phyloP scores from a whole-genome alignment of 2,888 invertebrate genomes.

The Aspidiotus destructor region DNA sequence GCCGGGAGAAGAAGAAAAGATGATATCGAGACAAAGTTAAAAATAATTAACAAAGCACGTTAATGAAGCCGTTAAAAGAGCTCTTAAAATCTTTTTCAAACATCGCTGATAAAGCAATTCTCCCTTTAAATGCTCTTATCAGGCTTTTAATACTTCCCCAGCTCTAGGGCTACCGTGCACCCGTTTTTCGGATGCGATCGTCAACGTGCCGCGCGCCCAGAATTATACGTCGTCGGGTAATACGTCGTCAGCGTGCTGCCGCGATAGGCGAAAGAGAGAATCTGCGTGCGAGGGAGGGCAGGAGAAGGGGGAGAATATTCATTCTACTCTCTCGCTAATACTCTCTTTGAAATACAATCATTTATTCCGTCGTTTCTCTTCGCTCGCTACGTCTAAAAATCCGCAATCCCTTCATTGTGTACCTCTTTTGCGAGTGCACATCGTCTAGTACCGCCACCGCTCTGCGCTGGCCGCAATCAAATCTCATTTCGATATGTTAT shows the following conservation, averaged over 20 bases:
- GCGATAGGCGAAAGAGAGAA: not conserved
- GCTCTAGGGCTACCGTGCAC: not conserved
- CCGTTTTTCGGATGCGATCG: not conserved
- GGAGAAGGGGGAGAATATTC: constrained; percentile 18
- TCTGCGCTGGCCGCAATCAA: constrained; percentile 1
- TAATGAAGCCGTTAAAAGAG: constrained; percentile 29
- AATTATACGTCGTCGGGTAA: constrained; percentile 8
- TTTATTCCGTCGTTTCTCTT: constrained; percentile 15
- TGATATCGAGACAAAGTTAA: constrained; percentile 17
- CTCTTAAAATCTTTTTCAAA: constrained; percentile 32
- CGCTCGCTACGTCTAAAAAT: not conserved
- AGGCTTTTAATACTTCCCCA: constrained; percentile 27
- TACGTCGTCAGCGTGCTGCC: too few species aligned
- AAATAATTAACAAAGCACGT: constrained; percentile 32
- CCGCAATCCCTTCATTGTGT: constrained; percentile 5
- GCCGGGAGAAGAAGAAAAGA: constrained; percentile 8
- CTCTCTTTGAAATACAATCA: constrained; percentile 32
- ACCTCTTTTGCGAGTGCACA: not conserved
- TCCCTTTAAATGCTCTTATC: constrained; percentile 33
- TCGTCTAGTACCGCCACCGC: not conserved
- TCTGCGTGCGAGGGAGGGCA: not conserved
- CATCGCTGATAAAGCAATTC: constrained; percentile 32
- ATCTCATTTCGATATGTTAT: constrained; percentile 28
- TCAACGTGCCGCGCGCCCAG: not conserved
- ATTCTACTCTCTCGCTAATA: constrained; percentile 29